Evolutionary conservation across 2,888 invertebrate species (phyloP).

Genomic region (Dryomyza anilis): DNA sequence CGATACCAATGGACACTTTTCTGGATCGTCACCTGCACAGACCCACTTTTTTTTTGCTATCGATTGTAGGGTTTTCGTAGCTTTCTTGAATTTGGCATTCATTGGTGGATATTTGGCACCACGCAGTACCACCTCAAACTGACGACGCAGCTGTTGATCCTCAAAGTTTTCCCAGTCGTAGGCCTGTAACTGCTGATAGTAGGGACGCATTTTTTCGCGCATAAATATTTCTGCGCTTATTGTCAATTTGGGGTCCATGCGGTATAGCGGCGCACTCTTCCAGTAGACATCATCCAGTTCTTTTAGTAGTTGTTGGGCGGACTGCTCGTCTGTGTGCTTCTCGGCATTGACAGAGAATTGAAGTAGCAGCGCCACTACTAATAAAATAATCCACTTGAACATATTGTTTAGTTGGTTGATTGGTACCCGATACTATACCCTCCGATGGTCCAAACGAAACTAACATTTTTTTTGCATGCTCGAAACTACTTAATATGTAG

Average conservation of each 20-base stretch:
- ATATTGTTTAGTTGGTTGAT: too few relatives aligned
- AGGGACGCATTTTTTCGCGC: constrained; percentile 41
- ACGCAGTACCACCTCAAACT: constrained; percentile 40
- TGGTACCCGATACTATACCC: too few relatives aligned
- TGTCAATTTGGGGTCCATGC: constrained; percentile 38
- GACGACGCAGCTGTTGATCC: constrained; percentile 36
- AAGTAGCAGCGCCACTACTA: too few relatives aligned
- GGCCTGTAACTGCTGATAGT: constrained; percentile 34
- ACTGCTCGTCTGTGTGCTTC: too few relatives aligned
- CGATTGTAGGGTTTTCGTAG: constrained; percentile 35
- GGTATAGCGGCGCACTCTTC: constrained; percentile 39
- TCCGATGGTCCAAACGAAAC: too few relatives aligned
- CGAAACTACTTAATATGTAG: too few relatives aligned
- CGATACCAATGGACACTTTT: constrained; percentile 41
- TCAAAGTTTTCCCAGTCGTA: constrained; percentile 39
- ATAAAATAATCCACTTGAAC: too few relatives aligned
- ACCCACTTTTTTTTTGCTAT: constrained; percentile 40
- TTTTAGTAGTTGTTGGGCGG: constrained; percentile 35
- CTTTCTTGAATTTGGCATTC: constrained; percentile 38
- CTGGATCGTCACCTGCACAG: constrained; percentile 25
- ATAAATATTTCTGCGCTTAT: constrained; percentile 41
- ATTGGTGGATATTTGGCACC: constrained; percentile 41
- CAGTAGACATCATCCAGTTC: constrained; percentile 38
- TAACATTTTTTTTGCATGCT: too few relatives aligned
- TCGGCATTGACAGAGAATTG: too few relatives aligned